Conservation (phyloP, 2,888 invertebrate species). For the Tetanocera ferruginea region DNA sequence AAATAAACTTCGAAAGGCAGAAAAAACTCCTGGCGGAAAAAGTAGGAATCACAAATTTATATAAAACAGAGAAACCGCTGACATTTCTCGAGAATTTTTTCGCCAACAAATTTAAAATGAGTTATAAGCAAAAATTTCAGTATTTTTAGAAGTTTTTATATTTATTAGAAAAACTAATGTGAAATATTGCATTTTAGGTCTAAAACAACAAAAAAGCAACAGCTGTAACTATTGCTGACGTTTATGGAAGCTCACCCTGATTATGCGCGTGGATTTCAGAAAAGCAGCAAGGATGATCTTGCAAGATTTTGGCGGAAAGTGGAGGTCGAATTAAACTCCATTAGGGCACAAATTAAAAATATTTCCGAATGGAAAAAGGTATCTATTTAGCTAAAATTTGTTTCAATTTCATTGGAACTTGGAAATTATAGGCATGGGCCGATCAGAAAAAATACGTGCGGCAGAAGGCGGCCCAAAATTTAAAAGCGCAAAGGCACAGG, state of each 20-base stretch:
- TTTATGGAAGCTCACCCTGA: constrained; percentile 13
- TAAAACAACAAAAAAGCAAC: constrained; percentile 11
- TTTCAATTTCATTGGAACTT: background rate
- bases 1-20: no score
- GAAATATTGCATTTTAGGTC: background rate
- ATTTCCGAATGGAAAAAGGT: constrained; percentile 33
- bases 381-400: background rate
- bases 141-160: background rate
- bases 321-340: constrained; percentile 21
- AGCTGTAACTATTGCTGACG: constrained; percentile 4
- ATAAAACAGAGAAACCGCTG: no score
- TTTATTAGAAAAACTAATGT: background rate
- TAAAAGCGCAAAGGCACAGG: constrained; percentile 32
- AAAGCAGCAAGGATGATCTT: constrained; percentile 17
- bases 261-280: constrained; percentile 4
- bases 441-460: no score
- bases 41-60: no score
- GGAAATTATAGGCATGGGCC: constrained; percentile 25
- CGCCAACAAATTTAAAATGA: background rate
- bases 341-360: constrained; percentile 18
- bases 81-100: no score
- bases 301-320: constrained; percentile 29
- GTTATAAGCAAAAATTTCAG: no score
- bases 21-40: no score
- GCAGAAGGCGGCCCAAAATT: constrained; percentile 30